Percentiles rank a stretch among this genome's conserved stretches.
Evolutionary conservation across 2,113 vertebrate species (phyloP).

Genomic region (Platichthys stellatus): DNA sequence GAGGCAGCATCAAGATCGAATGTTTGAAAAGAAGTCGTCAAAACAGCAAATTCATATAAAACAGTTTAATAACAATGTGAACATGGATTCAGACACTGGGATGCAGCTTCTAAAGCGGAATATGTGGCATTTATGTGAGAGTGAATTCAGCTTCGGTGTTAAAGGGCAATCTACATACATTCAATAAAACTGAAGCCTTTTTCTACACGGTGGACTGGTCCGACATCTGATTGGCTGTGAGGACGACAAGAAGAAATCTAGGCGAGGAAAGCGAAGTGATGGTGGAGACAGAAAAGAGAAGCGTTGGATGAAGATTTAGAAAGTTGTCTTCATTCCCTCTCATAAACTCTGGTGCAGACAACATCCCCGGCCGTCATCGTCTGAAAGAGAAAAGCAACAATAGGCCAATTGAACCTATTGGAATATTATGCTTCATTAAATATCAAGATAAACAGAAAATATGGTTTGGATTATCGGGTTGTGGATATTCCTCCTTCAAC

Average conservation of each 20-base stretch:
- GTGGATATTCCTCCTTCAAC: not conserved
- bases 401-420: not conserved
- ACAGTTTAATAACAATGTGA: constrained; percentile 66
- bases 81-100: constrained; percentile 13
- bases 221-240: constrained; percentile 32
- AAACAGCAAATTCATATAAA: constrained; percentile 55
- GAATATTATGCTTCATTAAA: not conserved
- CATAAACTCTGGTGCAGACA: constrained; percentile 90
- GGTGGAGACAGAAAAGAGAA: constrained; percentile 44
- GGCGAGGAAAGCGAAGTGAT: constrained; percentile 54
- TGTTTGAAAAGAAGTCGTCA: constrained; percentile 12
- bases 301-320: constrained; percentile 16
- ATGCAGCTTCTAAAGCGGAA: constrained; percentile 38
- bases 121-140: constrained; percentile 32
- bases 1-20: constrained; percentile 18
- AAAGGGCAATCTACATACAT: constrained; percentile 24
- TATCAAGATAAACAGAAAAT: not conserved
- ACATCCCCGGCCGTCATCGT: constrained; percentile 91
- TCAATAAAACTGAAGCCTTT: constrained; percentile 12
- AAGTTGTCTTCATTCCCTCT: constrained; percentile 82
- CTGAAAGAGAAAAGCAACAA: constrained; percentile 76
- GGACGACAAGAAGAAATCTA: constrained; percentile 27
- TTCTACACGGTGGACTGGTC: constrained; percentile 20
- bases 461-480: not conserved
- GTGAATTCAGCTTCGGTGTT: constrained; percentile 16